Base-by-base conservation (phyloP, 2,797 vertebrate genomes). In the Bradypodion ventrale region DNA sequence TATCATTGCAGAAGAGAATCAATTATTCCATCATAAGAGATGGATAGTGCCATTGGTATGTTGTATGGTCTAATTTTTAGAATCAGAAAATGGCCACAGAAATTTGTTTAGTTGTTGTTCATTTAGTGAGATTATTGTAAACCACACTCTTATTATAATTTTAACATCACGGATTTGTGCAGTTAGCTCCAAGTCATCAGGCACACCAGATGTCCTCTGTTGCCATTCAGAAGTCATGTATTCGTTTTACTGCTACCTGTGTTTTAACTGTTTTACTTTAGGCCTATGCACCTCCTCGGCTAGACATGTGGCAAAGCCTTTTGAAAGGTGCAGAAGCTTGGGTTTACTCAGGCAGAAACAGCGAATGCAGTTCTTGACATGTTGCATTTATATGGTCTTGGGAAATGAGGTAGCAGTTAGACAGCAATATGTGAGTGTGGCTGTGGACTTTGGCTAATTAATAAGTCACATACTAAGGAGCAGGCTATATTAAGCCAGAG, bases 101-200 rank as follows among this genome's bases (percentile, higher is more conserved):
- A 56, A 56, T 56, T 19, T 56, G 15, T 56, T 52, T 46, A 0
- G 2, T 87, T 89, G 3, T 88, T 90, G 91, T 93, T 85, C n/a
- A 81, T 83, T 85, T 87, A 68, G 52, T 60, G 19, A 85, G 56
- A 65, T 83, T 29, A 74, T 88, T 23, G 86, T 92, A 87, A 86
- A 80, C 87, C 75, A 78, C 76, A 75, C 75, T n/a, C 75, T 29
- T 29, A 25, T 82, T 88, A 56, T 40, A 1, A 25, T 83, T 76
- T 89, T 91, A 79, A 89, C 66, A 83, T 79, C 87, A 78, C 93
- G 93, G 88, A 87, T 44, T 94, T 83, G 90, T 92, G 85, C 90
- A 85, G 89, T 91, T 93, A 92, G 87, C 89, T 89, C 93, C 89
- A 92, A 87, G 35, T 89, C 89, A 91, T 91, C 87, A 93, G 83